Conservation (phyloP, 2,113 vertebrate genomes). For the Mastomys coucha region DNA sequence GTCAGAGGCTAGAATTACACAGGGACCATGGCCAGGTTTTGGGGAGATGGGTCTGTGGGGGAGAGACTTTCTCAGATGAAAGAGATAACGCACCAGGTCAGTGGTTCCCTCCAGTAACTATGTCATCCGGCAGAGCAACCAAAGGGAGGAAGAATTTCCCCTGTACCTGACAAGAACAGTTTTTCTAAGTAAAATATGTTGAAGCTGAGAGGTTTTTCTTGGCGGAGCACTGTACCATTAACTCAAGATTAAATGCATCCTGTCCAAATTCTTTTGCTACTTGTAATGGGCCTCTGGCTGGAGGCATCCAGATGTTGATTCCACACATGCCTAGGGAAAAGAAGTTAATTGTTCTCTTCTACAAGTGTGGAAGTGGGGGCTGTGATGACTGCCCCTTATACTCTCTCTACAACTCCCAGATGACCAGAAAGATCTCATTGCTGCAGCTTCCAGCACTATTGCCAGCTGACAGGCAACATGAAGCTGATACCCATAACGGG, state of each 20-base stretch:
- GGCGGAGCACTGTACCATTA: slow-evolving; percentile 86
- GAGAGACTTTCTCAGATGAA: slow-evolving; percentile 71
- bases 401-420: neutral
- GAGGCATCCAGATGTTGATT: slow-evolving; percentile 85
- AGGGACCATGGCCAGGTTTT: slow-evolving; percentile 49
- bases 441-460: neutral
- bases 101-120: slow-evolving; percentile 72
- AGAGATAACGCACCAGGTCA: slow-evolving; percentile 76
- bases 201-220: slow-evolving; percentile 87
- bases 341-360: slow-evolving; percentile 60
- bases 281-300: slow-evolving; percentile 85
- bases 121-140: slow-evolving; percentile 78
- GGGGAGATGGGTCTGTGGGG: slow-evolving; percentile 29
- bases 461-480: neutral
- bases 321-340: slow-evolving; percentile 67
- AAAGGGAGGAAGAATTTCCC: slow-evolving; percentile 86
- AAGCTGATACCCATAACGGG: neutral
- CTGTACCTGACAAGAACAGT: slow-evolving; percentile 88
- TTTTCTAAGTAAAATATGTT: slow-evolving; percentile 86
- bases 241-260: slow-evolving; percentile 89
- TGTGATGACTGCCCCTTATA: neutral
- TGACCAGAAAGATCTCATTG: neutral
- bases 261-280: slow-evolving; percentile 88
- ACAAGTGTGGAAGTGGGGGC: neutral
- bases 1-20: slow-evolving; percentile 61